Evolutionary conservation across 2,113 vertebrate genomes (phyloP), one percentile per base, ranked within the genome.

Genomic region (Pollimyrus isidori): DNA sequence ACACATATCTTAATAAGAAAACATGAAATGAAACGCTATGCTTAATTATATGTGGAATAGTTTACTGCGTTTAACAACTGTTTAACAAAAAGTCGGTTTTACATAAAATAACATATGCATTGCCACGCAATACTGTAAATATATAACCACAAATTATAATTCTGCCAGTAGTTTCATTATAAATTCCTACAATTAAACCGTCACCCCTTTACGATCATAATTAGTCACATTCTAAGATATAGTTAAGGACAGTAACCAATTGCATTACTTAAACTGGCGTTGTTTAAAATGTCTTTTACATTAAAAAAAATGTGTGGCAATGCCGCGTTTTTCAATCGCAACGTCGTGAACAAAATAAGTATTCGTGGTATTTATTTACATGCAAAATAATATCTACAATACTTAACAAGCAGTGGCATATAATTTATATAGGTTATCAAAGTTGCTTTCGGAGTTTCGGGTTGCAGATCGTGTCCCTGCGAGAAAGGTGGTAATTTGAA

Each of bases 401-500:
- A 13, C 5, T 87, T 56, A 35, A 87, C 30, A 19, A 15, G 30
- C 5, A 7, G 30, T 35, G n/a, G 4, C 85, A 53, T 15, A n/a
- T 42, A 50, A 84, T 45, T 84, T 56, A 19, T 53, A 53, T 19
- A 53, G 26, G 85, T 53, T 87, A 35, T 87, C 11, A 52, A 56
- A 87, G 85, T 52, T 52, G n/a, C 48, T 35, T 53, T 35, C 35
- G 15, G 26, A 87, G 45, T 52, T 87, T 53, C 85, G 50, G 49
- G 50, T 87, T 53, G 85, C 26, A 87, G 21, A 86, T 39, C n/a
- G 50, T 49, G 46, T 87, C 49, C 50, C 42, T 82, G 39, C 17
- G 42, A n/a, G 82, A 84, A 84, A 84, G 82, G 82, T 48, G 82
- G 82, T n/a, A 17, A 87, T 87, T 13, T 15, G 85, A 17, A 87